These are phyloP conservation scores for Vollenhovia emeryi DNA, from an alignment of 1,140 invertebrate species.

Conservation along the genomic window DNA sequence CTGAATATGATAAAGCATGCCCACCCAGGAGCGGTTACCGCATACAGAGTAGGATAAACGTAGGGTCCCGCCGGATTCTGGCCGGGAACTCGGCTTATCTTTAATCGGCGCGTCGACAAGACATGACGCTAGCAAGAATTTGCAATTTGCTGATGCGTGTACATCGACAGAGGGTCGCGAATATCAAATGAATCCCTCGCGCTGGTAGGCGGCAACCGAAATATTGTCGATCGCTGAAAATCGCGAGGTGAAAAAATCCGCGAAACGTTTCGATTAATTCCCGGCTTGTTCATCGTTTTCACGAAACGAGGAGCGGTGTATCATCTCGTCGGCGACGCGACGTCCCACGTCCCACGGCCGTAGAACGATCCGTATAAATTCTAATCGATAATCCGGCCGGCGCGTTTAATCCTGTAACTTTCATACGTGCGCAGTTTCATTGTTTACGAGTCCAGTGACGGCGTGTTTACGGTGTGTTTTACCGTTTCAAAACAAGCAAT, in stretches of 20 bases:
- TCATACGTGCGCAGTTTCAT: constrained; percentile 43
- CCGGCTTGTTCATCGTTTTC: background rate
- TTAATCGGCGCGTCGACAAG: constrained; percentile 46
- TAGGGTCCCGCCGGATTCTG: constrained; percentile 30
- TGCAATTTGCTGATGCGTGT: background rate
- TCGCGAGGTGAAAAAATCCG: background rate
- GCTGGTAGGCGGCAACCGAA: background rate
- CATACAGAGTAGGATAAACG: constrained; percentile 52
- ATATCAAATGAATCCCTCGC: constrained; percentile 16
- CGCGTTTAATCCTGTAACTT: constrained; percentile 63
- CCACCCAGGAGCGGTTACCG: constrained; percentile 22
- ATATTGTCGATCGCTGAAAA: background rate
- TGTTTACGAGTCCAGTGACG: constrained; percentile 63
- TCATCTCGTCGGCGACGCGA: background rate
- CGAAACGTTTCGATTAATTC: background rate
- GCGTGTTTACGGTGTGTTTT: constrained; percentile 67
- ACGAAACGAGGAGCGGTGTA: background rate
- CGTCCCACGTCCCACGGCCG: background rate
- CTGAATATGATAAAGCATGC: constrained; percentile 61
- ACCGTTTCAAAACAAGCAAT: constrained; percentile 73
- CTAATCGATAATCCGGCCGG: constrained; percentile 37
- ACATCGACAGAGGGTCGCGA: background rate
- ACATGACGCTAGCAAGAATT: constrained; percentile 42
- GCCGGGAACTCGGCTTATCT: constrained; percentile 62
- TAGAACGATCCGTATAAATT: constrained; percentile 57